Conservation (phyloP, 2,888 invertebrate species). For the Unio pictorum region DNA sequence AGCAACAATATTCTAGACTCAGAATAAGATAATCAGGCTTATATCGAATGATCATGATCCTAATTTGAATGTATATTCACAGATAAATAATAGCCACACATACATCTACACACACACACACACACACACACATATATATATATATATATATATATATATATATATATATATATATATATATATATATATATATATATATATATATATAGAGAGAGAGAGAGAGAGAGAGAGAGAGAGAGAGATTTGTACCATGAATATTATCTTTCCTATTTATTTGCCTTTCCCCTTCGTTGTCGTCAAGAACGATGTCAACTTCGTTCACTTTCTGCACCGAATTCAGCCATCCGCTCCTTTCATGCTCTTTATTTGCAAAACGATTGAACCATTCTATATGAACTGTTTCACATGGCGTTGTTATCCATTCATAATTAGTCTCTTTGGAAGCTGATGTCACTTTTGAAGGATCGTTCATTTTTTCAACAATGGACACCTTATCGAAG, state of each 20-base stretch:
- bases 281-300: conserved; percentile 21
- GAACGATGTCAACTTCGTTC: conserved; percentile 7
- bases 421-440: conserved; percentile 11
- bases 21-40: no score
- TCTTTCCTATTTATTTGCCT: conserved; percentile 8
- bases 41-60: no score
- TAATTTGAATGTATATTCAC: no score
- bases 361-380: conserved; percentile 24
- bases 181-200: no score
- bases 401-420: conserved; percentile 21
- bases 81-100: no score
- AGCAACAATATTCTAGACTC: no score
- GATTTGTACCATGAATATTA: not conserved
- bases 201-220: no score
- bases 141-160: no score
- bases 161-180: not conserved
- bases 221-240: no score
- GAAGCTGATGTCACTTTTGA: conserved; percentile 13
- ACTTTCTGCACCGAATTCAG: conserved; percentile 16
- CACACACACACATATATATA: no score
- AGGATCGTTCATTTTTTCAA: conserved; percentile 6
- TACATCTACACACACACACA: no score
- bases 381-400: conserved; percentile 21
- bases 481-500: conserved; percentile 29
- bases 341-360: conserved; percentile 23